These are phyloP conservation scores for Drosophila lutescens DNA, from an alignment of 2,888 invertebrate species.

Conservation along the genomic window DNA sequence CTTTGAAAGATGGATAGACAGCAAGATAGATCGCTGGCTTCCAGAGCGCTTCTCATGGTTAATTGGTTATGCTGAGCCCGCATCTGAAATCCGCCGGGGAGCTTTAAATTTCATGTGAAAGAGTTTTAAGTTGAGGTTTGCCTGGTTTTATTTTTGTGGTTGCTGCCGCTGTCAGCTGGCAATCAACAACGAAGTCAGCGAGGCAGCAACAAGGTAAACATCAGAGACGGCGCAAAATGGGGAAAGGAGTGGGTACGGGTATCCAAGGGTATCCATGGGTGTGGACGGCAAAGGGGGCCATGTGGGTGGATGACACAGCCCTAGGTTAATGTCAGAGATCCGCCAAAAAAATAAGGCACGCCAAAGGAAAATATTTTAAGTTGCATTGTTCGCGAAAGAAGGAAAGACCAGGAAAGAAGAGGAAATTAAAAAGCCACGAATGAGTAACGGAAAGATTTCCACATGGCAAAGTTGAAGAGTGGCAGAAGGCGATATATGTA, in stretches of 20 bases:
- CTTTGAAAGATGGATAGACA: constrained; percentile 24
- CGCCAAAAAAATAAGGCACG: constrained; percentile 22
- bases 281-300: background rate
- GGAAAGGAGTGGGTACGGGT: constrained; percentile 14
- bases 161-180: constrained; percentile 64
- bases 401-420: constrained; percentile 13
- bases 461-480: constrained; percentile 35
- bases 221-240: constrained; percentile 30
- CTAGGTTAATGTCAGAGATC: constrained; percentile 49
- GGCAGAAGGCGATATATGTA: background rate
- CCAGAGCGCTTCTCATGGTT: constrained; percentile 42
- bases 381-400: constrained; percentile 66
- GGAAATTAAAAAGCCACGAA: constrained; percentile 62
- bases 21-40: constrained; percentile 29
- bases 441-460: constrained; percentile 56
- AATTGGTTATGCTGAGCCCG: constrained; percentile 46
- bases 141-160: constrained; percentile 26
- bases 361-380: constrained; percentile 61
- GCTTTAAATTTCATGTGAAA: constrained; percentile 47
- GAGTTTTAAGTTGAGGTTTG: constrained; percentile 33
- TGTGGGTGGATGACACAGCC: constrained; percentile 53
- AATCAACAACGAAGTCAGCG: constrained; percentile 74
- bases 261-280: background rate
- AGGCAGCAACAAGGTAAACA: constrained; percentile 72
- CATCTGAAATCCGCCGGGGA: constrained; percentile 28